Evolutionary conservation across 2,888 invertebrate genomes (phyloP), one percentile per base, ranked within the genome.

Genomic region (Lycophotia porphyrea): DNA sequence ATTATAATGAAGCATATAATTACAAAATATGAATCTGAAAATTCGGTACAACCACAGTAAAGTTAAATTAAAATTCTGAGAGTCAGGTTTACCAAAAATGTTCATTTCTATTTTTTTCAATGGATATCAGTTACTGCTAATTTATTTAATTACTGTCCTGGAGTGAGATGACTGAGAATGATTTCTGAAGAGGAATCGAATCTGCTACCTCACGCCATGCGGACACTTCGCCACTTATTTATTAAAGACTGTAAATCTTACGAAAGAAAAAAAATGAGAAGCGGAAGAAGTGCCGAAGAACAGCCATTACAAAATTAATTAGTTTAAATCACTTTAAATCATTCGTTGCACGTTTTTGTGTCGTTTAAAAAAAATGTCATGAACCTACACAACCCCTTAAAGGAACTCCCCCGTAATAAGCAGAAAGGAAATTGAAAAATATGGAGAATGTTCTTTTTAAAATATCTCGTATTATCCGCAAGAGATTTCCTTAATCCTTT

Each of bases 381-480:
- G 2, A 27, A 55, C 24, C 64, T 31, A 24, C 21, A 74, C 34
- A 27, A 39, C 52, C 61, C 61, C 61, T 27, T n/a, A n/a, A 47
- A 47, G 39, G 63, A 63, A 34, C 5, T 13, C 1, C 15, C n/a
- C n/a, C 9, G 8, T 65, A 52, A 42, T 31, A 71, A 79, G 8
- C 21, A 44, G n/a, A 77, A 82, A 77, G 80, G 80, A 84, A 81
- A 79, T 83, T 83, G 68, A 69, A 81, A 79, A 81, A 79, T 81
- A 79, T 73, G 60, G 64, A 82, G 65, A 60, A 31, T 52, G 47
- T 68, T 60, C 70, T 71, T 74, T 85, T 85, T 74, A 71, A 82
- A 76, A 71, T 73, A 49, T 49, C 42, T 42, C 21, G 55, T 61
- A 64, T 65, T 73, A 73, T 76, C 66, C 81, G 13, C 81, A 34